phyloP scores from a whole-genome alignment of 2,888 invertebrate genomes.

The Dascillus cervinus region DNA sequence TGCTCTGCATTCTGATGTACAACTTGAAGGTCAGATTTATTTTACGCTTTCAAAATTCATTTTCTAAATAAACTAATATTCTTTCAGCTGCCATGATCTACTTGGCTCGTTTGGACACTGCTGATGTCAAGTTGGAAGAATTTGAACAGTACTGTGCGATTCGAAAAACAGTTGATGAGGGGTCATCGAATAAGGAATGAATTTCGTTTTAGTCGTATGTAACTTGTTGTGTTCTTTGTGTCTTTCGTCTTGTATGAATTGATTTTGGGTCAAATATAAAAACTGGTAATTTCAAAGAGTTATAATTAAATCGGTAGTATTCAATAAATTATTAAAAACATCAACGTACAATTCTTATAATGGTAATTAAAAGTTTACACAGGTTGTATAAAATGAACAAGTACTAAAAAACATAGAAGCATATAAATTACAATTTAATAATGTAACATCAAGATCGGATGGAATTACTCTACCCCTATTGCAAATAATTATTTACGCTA shows the following conservation, averaged over 20 bases:
- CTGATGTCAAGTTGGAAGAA: conserved; percentile 25
- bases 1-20: conserved; percentile 22
- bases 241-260: no score
- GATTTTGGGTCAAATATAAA: no score
- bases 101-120: conserved; percentile 25
- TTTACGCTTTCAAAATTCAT: no score
- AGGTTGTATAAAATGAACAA: conserved; percentile 24
- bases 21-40: conserved; percentile 31
- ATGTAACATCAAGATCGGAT: conserved; percentile 29
- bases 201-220: no score
- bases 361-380: conserved; percentile 13
- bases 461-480: conserved; percentile 26
- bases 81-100: conserved; percentile 28
- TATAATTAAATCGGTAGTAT: no score
- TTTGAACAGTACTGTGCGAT: conserved; percentile 28
- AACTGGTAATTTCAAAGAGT: no score
- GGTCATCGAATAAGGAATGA: no score
- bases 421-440: conserved; percentile 13
- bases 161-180: no score
- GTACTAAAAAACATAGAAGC: conserved; percentile 23
- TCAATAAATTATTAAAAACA: conserved; percentile 34
- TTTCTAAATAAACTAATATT: no score
- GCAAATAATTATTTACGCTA: conserved; percentile 26
- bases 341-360: conserved; percentile 28
- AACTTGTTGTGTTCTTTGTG: no score